Evolutionary conservation across 2,888 invertebrate genomes (phyloP).

Genomic region (Pocota personata): DNA sequence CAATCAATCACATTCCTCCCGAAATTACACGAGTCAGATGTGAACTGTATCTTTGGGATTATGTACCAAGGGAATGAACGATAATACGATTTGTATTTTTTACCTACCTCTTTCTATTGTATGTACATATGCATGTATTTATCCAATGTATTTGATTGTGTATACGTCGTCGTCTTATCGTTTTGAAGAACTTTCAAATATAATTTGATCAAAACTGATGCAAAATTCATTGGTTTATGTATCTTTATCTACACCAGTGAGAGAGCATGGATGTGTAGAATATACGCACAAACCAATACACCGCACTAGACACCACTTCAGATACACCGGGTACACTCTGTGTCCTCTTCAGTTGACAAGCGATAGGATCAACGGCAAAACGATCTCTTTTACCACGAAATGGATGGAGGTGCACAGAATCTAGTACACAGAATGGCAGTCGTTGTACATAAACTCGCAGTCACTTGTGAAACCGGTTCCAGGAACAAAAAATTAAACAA

Average conservation of each 20-base stretch:
- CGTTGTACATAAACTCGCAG: slow-evolving; percentile 32
- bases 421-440: slow-evolving; percentile 22
- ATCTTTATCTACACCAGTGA: neutral
- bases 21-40: slow-evolving; percentile 25
- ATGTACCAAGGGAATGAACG: neutral
- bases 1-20: neutral
- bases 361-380: slow-evolving; percentile 49
- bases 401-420: slow-evolving; percentile 20
- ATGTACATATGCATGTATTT: neutral
- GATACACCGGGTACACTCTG: neutral
- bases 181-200: neutral
- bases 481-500: neutral
- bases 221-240: neutral
- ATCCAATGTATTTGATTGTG: slow-evolving; percentile 4
- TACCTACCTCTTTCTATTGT: neutral
- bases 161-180: slow-evolving; percentile 1
- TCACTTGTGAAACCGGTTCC: slow-evolving; percentile 63
- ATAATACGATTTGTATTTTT: neutral
- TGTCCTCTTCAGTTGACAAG: slow-evolving; percentile 44
- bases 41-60: neutral
- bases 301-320: neutral
- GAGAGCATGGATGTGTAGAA: too few relatives aligned
- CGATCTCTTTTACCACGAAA: slow-evolving; percentile 51
- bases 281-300: neutral
- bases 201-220: neutral